A percentile compares a stretch with the other conserved stretches of the same genome.
phyloP scores from a whole-genome alignment of 2,113 vertebrate species.

The Psettodes erumei region DNA sequence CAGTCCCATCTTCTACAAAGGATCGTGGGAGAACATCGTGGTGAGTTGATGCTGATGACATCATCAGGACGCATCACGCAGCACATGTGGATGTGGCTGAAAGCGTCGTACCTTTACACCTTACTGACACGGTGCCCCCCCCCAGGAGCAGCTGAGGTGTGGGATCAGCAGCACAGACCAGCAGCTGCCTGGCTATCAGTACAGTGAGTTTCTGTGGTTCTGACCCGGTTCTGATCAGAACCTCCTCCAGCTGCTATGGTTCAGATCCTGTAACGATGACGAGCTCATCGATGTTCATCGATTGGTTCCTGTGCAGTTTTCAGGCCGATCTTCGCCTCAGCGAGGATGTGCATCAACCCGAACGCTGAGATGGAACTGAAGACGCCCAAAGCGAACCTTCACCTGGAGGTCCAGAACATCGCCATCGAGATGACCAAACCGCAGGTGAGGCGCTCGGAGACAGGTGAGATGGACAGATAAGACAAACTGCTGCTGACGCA shows the following conservation, averaged over 20 bases:
- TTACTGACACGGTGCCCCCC: no score
- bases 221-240: no score
- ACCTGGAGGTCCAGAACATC: conserved; percentile 93
- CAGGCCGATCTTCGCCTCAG: conserved; percentile 93
- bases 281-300: no score
- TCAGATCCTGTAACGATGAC: no score
- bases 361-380: conserved; percentile 89
- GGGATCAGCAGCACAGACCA: conserved; percentile 85
- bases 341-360: conserved; percentile 93
- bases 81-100: no score
- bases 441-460: conserved; percentile 79
- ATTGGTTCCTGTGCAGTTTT: conserved; percentile 86
- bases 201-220: conserved; percentile 86
- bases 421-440: conserved; percentile 92
- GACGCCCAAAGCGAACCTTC: conserved; percentile 89
- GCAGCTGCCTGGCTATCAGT: conserved; percentile 84
- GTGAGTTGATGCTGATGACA: conserved; percentile 79
- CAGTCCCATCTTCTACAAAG: conserved; percentile 86
- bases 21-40: conserved; percentile 88
- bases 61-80: no score
- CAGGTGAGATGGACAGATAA: not conserved
- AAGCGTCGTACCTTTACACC: no score
- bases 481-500: no score
- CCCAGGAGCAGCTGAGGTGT: conserved; percentile 85
- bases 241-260: not conserved